Conservation (phyloP, 2,113 vertebrate species). For the Rutilus rutilus region DNA sequence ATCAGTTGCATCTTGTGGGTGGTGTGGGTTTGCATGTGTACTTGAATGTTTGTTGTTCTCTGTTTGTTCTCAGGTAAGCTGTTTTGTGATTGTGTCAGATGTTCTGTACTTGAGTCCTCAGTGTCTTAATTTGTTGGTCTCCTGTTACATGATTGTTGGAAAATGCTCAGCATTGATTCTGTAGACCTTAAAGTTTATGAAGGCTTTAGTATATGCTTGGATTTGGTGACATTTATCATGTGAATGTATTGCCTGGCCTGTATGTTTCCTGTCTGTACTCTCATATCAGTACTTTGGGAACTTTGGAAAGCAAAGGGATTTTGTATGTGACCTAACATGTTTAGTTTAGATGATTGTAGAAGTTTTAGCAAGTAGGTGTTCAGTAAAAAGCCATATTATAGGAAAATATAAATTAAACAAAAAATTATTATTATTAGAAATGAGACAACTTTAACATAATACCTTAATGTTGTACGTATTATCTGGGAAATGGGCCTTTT, state of each 20-base stretch:
- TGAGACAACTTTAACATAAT: too few species aligned
- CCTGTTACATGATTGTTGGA: neutral
- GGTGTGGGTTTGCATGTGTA: conserved; percentile 1
- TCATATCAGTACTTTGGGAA: neutral
- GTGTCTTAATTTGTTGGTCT: neutral
- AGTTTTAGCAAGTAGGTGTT: neutral
- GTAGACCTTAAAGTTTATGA: neutral
- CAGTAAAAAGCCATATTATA: neutral
- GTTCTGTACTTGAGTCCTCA: neutral
- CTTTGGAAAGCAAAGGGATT: neutral
- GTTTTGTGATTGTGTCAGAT: neutral
- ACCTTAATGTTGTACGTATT: too few species aligned
- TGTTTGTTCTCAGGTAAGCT: neutral
- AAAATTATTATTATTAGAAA: too few species aligned
- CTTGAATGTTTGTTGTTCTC: neutral
- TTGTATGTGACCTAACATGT: neutral
- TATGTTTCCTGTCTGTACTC: neutral
- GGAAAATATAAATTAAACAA: neutral
- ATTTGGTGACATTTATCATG: neutral
- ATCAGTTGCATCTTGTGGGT: conserved; percentile 24
- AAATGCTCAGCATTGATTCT: neutral
- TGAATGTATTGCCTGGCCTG: neutral
- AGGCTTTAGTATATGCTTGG: neutral
- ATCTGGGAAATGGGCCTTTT: neutral
- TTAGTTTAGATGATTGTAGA: neutral